These are phyloP conservation scores for Holocentrus rufus DNA, from an alignment of 2,797 vertebrate genomes.

Conservation along the genomic window DNA sequence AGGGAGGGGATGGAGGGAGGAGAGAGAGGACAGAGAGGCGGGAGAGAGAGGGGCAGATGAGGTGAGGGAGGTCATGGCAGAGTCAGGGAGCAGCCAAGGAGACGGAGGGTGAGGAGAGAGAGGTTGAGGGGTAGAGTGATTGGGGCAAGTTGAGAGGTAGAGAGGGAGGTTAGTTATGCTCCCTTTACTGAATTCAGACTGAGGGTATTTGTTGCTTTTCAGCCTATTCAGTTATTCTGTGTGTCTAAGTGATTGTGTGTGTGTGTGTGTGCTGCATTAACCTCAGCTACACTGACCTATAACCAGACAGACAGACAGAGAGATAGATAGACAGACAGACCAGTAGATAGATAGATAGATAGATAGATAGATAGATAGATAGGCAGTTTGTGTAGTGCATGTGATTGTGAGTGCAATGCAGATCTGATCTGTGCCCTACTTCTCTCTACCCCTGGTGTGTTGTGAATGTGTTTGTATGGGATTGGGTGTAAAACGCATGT, in stretches of 20 bases:
- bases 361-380: conserved; percentile 13
- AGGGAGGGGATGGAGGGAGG: conserved; percentile 25
- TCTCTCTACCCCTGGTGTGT: conserved; percentile 40
- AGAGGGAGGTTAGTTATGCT: conserved; percentile 79
- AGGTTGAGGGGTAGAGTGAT: conserved; percentile 76
- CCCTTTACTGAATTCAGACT: conserved; percentile 61
- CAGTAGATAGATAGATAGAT: background rate
- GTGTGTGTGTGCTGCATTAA: conserved; percentile 6
- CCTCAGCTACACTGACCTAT: too few relatives aligned
- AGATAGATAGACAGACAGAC: background rate
- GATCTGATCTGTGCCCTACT: conserved; percentile 12
- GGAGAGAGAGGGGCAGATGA: conserved; percentile 52
- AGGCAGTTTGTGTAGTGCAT: background rate
- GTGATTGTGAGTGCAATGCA: conserved; percentile 30
- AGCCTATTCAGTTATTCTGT: conserved; percentile 50
- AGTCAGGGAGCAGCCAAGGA: conserved; percentile 57
- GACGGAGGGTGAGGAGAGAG: conserved; percentile 67
- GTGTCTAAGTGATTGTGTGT: conserved; percentile 33
- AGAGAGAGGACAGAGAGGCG: background rate
- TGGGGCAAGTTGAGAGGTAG: conserved; percentile 69
- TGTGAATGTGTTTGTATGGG: conserved; percentile 56
- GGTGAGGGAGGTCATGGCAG: conserved; percentile 60
- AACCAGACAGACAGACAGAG: background rate
- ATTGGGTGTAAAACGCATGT: too few relatives aligned
- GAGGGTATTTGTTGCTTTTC: conserved; percentile 66